Base-by-base conservation (phyloP, 2,888 invertebrate genomes). In the Nymphalis c-album region DNA sequence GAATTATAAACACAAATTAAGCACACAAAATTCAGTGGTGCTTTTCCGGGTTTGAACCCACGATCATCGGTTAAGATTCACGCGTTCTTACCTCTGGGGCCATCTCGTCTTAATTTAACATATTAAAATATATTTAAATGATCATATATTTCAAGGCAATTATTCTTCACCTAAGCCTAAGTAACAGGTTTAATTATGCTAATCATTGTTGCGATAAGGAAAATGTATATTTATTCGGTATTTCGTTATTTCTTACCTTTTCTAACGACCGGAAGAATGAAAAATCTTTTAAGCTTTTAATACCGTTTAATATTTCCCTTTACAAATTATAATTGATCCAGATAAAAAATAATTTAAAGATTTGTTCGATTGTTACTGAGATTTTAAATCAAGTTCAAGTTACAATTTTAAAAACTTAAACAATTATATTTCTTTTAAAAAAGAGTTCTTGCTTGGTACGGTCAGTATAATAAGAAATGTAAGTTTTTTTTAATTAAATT, bases 221-320 rank as follows among this genome's bases (percentile, higher is more conserved):
- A 65, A 65, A 65, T 55, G 40, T 65, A 65, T 65, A 63, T 64
- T 22, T 45, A 53, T 47, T 58, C 59, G 26, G 55, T 65, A 57
- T 66, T 65, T 71, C 47, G 55, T 26, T 62, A 67, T 58, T 67
- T 63, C 66, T 64, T 68, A 64, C 66, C 66, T 68, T 51, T 53
- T 59, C 45, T 66, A 69, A 69, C 63, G 69, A 69, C 60, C 57
- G 45, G 53, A 62, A 48, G 26, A 18, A 22, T 55, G 66, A 66
- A 63, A 35, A 71, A 70, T 73, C 70, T 67, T 68, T 59, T 68
- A 60, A 66, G 68, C 64, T 69, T 69, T 59, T 64, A 63, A 62
- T 47, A 64, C 60, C 60, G 67, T 63, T 60, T 70, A 63, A 69
- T 65, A 66, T 69, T 63, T 63, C 63, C 61, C 50, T 60, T 20